Base-by-base conservation (phyloP, 1,140 invertebrate species). In the Leptoteleia sp. region DNA sequence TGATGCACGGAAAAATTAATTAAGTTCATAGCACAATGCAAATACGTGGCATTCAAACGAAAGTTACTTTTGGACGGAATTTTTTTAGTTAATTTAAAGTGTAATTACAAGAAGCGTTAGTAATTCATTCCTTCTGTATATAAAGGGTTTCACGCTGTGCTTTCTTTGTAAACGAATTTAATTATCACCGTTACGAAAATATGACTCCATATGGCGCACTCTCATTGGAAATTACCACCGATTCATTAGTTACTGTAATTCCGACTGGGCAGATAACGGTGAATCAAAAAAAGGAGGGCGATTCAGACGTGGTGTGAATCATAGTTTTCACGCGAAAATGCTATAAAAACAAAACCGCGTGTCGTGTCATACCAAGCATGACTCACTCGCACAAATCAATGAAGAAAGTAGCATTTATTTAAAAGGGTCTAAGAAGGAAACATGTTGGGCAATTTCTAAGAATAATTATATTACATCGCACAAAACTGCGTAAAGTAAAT, bases 341-440 rank as follows among this genome's bases (percentile, higher is more conserved):
- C 73, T 47, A 76, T 76, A 70, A 76, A 76, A 70, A 55, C 29
- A 38, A 62, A 47, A 50, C 38, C 5, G 19, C 1, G 43, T 22
- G 52, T 55, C 33, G 47, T 29, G 62, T 67, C 47, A 40, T 31
- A 12, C 1, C 5, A 15, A 16, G 43, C 0, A 29, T 76, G 72
- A 76, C 62, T 76, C 72, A 76, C 54, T 54, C 72, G 31, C n/a
- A 54, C 33, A 29, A 76, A 76, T 76, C 72, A 76, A 76, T 76
- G 52, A 47, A 50, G 45, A 50, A 61, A 67, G 37, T 16, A 8
- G 27, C 4, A 11, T 47, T 54, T 48, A 61, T 17, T 47, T 47
- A 12, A 8, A 3, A 35, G 19, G 33, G 12, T 42, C 22, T 13
- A 17, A 42, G 54, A 50, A 29, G 19, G 9, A 40, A 57, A 15